Base-by-base conservation (phyloP, 2,888 invertebrate genomes). In the Spilarctia lutea region DNA sequence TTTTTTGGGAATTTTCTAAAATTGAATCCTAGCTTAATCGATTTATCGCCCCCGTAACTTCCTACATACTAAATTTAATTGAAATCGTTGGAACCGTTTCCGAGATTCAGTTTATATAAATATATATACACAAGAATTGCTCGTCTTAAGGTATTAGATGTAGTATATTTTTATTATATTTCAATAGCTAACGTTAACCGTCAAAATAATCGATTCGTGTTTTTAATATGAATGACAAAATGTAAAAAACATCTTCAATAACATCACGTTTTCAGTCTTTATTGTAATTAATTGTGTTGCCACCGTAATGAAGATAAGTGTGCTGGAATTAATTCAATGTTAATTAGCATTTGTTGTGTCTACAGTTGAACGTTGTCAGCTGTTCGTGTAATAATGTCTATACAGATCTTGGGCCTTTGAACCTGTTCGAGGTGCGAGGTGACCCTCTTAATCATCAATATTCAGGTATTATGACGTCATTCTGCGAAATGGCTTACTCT, bases 291-390 rank as follows among this genome's bases (percentile, higher is more conserved):
- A 83, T 82, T 71, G 80, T 78, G 35, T 65, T 65, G 68, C 30
- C 65, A 60, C 3, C 35, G 63, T 81, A 82, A 84, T 81, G 75
- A 81, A 83, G 79, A 84, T 72, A 81, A 79, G 77, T 77, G 48
- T 67, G 75, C 71, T 65, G 72, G 75, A 75, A 75, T 84, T 77
- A 65, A 79, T 82, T 83, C 76, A 75, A 79, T 77, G 80, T 79
- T 80, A 83, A 81, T 84, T 83, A 78, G 79, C 79, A 79, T 65
- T 30, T 68, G 63, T 72, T 52, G 20, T 70, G 73, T 75, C 70
- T 69, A 66, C 63, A 39, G 60, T 63, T 27, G 45, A 16, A 13
- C 35, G 30, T 8, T 39, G 72, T 71, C 75, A 72, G 72, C 56
- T 69, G 75, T 72, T 72, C n/a, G 65, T 18, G 16, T n/a, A 68